Conservation (phyloP, 2,888 invertebrate genomes). For the Pristionchus mayeri region DNA sequence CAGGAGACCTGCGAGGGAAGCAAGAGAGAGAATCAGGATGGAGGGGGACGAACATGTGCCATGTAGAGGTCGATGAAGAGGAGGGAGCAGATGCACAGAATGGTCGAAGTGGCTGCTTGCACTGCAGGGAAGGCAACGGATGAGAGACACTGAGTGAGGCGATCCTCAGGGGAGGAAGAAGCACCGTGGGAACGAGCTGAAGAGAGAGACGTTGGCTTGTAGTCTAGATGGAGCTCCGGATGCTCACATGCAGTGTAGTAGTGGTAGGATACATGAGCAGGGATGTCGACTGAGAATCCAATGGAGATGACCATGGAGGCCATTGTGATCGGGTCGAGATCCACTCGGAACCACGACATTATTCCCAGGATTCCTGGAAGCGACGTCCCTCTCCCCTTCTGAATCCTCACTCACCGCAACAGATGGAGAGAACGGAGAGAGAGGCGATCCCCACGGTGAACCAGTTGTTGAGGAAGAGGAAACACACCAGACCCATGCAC, state of each 20-base stretch:
- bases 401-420: slow-evolving; percentile 46
- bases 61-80: slow-evolving; percentile 73
- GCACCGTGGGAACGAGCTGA: slow-evolving; percentile 53
- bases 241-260: slow-evolving; percentile 66
- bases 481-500: slow-evolving; percentile 70
- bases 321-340: slow-evolving; percentile 71
- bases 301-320: slow-evolving; percentile 70
- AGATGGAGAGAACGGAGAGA: slow-evolving; percentile 58
- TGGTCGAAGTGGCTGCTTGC: slow-evolving; percentile 68
- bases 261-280: slow-evolving; percentile 71
- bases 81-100: slow-evolving; percentile 70
- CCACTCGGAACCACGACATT: slow-evolving; percentile 64
- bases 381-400: background rate
- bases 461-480: slow-evolving; percentile 67
- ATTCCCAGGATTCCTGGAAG: slow-evolving; percentile 66
- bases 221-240: background rate
- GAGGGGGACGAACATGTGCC: slow-evolving; percentile 61
- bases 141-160: slow-evolving; percentile 64
- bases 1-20: slow-evolving; percentile 66
- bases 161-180: slow-evolving; percentile 60
- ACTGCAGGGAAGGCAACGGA: slow-evolving; percentile 69
- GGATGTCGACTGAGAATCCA: slow-evolving; percentile 73
- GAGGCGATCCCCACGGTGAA: slow-evolving; percentile 67
- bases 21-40: background rate
- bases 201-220: background rate